Conservation (phyloP, 2,113 vertebrate genomes). For the Ancistrus triradiatus region DNA sequence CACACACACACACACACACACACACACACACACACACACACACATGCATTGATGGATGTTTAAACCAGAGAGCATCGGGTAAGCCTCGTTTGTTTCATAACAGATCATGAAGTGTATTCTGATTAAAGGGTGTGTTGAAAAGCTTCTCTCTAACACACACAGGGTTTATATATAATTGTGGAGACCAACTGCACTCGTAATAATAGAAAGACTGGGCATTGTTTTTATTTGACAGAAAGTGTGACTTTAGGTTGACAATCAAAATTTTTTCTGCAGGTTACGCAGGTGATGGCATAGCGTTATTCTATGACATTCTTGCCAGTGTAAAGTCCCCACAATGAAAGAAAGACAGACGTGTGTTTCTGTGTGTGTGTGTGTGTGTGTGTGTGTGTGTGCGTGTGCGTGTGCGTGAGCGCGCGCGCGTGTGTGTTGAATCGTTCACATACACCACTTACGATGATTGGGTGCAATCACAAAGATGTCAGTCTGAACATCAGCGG, state of each 20-base stretch:
- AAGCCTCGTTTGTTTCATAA: too few relatives aligned
- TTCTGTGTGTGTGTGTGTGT: neutral
- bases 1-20: slow-evolving; percentile 13
- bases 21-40: neutral
- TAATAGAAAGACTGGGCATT: too few relatives aligned
- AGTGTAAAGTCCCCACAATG: too few relatives aligned
- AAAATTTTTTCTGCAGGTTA: too few relatives aligned
- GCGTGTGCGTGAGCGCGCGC: slow-evolving; percentile 7
- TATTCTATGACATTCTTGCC: too few relatives aligned
- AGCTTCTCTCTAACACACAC: slow-evolving; percentile 45
- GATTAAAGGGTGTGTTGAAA: slow-evolving; percentile 55
- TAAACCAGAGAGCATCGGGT: neutral
- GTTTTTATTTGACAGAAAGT: too few relatives aligned
- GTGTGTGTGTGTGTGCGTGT: neutral
- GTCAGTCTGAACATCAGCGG: slow-evolving; percentile 48
- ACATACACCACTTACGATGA: slow-evolving; percentile 67
- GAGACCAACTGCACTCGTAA: too few relatives aligned
- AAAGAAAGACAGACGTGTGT: too few relatives aligned
- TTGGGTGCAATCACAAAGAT: slow-evolving; percentile 56
- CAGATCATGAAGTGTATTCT: neutral
- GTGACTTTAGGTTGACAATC: too few relatives aligned
- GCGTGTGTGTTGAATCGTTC: slow-evolving; percentile 53
- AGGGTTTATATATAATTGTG: too few relatives aligned
- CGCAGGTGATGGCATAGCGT: too few relatives aligned
- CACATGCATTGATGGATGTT: neutral